Evolutionary conservation across 2,888 invertebrate species (phyloP), one percentile per base, ranked within the genome.

Genomic region (Amphipoea oculea): DNA sequence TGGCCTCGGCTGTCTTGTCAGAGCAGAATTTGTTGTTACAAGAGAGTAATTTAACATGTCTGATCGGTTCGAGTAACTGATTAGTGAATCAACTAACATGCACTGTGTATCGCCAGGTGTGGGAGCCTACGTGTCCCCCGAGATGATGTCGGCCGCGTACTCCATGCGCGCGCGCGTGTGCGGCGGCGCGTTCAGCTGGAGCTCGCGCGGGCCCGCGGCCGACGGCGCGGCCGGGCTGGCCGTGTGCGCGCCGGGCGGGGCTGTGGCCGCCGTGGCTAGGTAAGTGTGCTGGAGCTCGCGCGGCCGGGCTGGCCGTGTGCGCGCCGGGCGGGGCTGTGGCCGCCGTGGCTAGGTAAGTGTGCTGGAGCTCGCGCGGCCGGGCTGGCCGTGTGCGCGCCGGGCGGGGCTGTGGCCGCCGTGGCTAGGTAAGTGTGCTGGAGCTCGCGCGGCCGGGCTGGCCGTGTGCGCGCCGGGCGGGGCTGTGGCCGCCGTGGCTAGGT

Each of bases 101-200:
- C 67, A 65, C 42, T 20, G 23, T 23, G n/a, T 40, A 17, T 57
- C 29, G 0, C 0, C 92, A 98, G 98, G 98, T 81, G 99, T 99
- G 76, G 99, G 99, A 36, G 99, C 99, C 23, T 99, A 99, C 96
- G 99, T 99, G 83, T 99, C 99, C 0, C 99, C 99, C 0, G 99
- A 99, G 92, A 99, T 99, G 99, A 99, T 99, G 99, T 97, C 98
- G 74, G 99, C 99, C 2, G 99, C 99, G 93, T 99, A 99, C 97
- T 98, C 99, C 0, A 97, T 99, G 97, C 97, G 99, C 69, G 98
- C 98, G 93, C 98, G 98, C 94, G 96, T 98, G 88, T 98, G 98
- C 40, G 98, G 98, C 75, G 99, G 98, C 96, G 98, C 99, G 17
- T 99, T 99, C 96, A 99, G 99, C 68, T 99, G 99, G 99, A 98